Conservation (phyloP, 2,113 vertebrate species). For the Scolopax mira region DNA sequence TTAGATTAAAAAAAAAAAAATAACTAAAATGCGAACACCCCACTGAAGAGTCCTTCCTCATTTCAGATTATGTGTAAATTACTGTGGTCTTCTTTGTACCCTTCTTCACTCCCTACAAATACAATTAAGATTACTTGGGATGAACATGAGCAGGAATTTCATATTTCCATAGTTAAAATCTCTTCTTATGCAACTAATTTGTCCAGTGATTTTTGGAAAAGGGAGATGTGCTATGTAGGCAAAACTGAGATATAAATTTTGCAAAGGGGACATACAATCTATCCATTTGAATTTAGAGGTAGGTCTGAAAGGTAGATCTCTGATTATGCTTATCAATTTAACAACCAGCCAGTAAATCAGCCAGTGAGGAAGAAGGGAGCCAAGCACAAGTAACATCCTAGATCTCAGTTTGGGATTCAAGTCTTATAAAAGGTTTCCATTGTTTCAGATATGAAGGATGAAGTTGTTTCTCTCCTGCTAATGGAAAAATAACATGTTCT, state of each 20-base stretch:
- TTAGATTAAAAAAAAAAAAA: background rate
- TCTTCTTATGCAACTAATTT: background rate
- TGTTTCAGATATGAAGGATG: background rate
- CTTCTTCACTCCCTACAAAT: background rate
- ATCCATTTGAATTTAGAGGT: background rate
- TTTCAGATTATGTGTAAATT: background rate
- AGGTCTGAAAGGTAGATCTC: background rate
- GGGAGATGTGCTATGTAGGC: background rate
- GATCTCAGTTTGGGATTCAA: background rate
- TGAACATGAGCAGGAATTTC: background rate
- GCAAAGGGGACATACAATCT: background rate
- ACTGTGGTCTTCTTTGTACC: background rate
- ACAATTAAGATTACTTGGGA: background rate
- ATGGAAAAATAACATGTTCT: background rate
- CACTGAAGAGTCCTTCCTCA: background rate
- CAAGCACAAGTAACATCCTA: background rate
- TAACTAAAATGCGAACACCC: accelerated
- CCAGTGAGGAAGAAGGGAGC: background rate
- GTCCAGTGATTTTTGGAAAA: background rate
- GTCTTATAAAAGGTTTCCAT: background rate
- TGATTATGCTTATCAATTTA: background rate
- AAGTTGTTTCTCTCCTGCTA: background rate
- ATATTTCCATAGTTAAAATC: background rate
- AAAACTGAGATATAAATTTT: background rate
- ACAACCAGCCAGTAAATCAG: background rate